These are phyloP conservation scores for Dasyprocta punctata DNA, from an alignment of 2,113 vertebrate species.

Conservation along the genomic window DNA sequence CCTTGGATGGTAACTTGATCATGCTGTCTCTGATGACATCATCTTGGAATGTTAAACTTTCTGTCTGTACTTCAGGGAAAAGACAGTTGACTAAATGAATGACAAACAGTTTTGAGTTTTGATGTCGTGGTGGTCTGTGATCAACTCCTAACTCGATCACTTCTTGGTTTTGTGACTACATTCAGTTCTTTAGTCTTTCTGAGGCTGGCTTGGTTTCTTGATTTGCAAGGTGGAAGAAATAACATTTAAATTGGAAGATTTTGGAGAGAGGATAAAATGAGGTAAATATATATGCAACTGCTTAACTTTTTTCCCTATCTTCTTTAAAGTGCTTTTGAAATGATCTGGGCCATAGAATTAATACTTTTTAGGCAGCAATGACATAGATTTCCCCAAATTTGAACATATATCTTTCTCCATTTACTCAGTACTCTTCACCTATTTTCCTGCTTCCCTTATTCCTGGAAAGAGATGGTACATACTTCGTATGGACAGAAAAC, in stretches of 20 bases:
- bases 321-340: slow-evolving; percentile 19
- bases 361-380: background rate
- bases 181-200: background rate
- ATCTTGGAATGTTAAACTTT: slow-evolving; percentile 69
- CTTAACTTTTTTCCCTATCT: slow-evolving; percentile 13
- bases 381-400: background rate
- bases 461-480: background rate
- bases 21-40: slow-evolving; percentile 56
- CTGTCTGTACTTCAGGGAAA: slow-evolving; percentile 22
- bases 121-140: background rate
- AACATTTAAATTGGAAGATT: background rate
- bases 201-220: slow-evolving; percentile 37
- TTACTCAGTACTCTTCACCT: background rate
- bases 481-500: slow-evolving; percentile 23
- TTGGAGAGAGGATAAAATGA: background rate
- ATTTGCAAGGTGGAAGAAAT: background rate
- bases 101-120: slow-evolving; percentile 34
- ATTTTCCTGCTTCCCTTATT: slow-evolving; percentile 20
- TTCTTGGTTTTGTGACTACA: slow-evolving; percentile 14
- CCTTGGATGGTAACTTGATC: slow-evolving; percentile 66
- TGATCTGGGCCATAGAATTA: background rate
- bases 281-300: background rate
- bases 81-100: slow-evolving; percentile 53
- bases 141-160: background rate
- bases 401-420: background rate